phyloP scores from a whole-genome alignment of 1,140 invertebrate species.

The Charaxes varanes region DNA sequence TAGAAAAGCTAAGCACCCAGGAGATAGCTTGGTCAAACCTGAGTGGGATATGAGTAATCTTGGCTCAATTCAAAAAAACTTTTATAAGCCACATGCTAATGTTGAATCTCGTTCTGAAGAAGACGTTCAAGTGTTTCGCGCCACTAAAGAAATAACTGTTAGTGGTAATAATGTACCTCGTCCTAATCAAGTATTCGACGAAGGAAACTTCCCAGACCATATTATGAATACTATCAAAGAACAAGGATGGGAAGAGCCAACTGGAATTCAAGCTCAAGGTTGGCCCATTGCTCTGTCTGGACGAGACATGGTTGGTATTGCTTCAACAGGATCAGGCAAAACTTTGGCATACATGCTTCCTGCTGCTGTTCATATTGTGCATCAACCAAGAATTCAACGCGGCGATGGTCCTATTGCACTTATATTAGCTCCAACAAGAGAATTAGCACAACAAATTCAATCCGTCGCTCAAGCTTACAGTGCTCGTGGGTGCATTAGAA shows the following conservation, averaged over 20 bases:
- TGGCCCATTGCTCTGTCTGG: conserved; percentile 96
- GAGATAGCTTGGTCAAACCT: conserved; percentile 86
- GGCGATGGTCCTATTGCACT: conserved; percentile 95
- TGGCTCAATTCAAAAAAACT: conserved; percentile 92
- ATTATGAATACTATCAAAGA: conserved; percentile 87
- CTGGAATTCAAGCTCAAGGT: conserved; percentile 90
- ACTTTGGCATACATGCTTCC: conserved; percentile 91
- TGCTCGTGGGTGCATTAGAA: conserved; percentile 85
- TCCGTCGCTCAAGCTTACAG: conserved; percentile 95
- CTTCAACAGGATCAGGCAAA: conserved; percentile 95
- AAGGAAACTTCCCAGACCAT: conserved; percentile 91
- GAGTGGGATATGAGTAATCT: conserved; percentile 87
- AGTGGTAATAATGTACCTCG: conserved; percentile 88
- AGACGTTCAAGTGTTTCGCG: conserved; percentile 84
- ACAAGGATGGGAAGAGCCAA: conserved; percentile 88
- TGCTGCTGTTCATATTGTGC: conserved; percentile 84
- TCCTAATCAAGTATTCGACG: conserved; percentile 91
- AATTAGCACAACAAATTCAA: conserved; percentile 98
- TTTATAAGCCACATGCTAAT: conserved; percentile 90
- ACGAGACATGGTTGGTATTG: conserved; percentile 94
- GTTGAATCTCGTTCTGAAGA: conserved; percentile 81
- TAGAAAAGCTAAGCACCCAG: conserved; percentile 81
- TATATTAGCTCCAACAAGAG: conserved; percentile 95
- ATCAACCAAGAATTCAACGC: conserved; percentile 79
- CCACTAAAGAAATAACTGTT: conserved; percentile 89